phyloP scores from a whole-genome alignment of 2,113 vertebrate species.

The Ondatra zibethicus region DNA sequence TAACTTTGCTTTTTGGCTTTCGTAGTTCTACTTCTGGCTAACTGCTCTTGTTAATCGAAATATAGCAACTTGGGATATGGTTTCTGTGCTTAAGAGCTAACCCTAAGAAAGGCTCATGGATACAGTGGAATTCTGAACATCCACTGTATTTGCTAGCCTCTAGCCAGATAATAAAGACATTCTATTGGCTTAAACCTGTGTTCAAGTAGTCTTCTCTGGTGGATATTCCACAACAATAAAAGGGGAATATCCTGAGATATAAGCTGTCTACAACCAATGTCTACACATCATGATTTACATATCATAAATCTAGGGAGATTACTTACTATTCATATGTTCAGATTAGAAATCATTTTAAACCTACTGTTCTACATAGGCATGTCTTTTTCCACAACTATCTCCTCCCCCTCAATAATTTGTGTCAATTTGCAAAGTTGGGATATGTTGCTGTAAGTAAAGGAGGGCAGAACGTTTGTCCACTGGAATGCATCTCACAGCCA shows the following conservation, averaged over 20 bases:
- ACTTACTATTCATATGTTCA: neutral
- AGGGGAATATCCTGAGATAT: neutral
- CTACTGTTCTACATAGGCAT: too few species aligned
- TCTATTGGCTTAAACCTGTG: neutral
- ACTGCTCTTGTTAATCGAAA: neutral
- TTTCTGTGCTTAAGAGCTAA: neutral
- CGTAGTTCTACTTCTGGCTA: neutral
- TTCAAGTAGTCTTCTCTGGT: neutral
- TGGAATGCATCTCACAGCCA: neutral
- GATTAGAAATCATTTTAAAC: neutral
- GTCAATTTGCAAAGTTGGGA: conserved; percentile 9
- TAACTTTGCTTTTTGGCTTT: neutral
- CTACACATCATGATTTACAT: neutral
- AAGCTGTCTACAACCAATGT: neutral
- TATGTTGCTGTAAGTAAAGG: conserved; percentile 22
- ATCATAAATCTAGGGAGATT: neutral
- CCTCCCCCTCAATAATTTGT: neutral
- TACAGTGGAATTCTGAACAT: neutral
- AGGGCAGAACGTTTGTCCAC: neutral
- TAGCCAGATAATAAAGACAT: neutral
- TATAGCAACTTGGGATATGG: neutral
- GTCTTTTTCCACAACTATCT: neutral
- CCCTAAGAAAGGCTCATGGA: neutral
- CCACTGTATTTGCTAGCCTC: neutral
- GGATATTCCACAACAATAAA: neutral